Percentiles rank a stretch among this genome's conserved stretches.
Evolutionary conservation across 2,888 invertebrate genomes (phyloP).

Genomic region (Tiphia femorata): DNA sequence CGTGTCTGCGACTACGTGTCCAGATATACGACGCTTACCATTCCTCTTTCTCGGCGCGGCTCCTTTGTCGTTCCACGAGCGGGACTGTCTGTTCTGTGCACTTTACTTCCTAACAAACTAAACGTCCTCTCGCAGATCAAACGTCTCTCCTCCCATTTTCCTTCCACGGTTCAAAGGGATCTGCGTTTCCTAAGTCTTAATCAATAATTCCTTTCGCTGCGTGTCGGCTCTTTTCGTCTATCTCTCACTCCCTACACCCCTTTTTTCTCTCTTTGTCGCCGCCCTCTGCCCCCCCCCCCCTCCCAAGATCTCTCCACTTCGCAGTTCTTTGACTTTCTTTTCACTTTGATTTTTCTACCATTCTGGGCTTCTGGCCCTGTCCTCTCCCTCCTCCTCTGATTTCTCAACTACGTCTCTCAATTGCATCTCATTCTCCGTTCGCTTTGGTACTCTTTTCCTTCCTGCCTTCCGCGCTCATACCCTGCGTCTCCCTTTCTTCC

Average conservation of each 20-base stretch:
- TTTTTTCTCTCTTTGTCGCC: not conserved
- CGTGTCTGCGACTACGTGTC: not conserved
- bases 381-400: no score
- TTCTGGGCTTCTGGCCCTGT: no score
- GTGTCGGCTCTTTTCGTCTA: not conserved
- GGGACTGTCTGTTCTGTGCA: no score
- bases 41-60: not conserved
- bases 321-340: no score
- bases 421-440: no score
- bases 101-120: constrained; percentile 13
- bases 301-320: no score
- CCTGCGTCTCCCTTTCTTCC: no score
- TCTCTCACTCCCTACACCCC: not conserved
- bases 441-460: no score
- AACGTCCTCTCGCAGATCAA: not conserved
- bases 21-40: not conserved
- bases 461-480: no score
- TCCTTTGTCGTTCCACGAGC: constrained; percentile 18
- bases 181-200: not conserved
- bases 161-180: not conserved
- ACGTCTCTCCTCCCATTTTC: not conserved
- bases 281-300: not conserved
- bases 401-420: no score
- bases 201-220: not conserved
- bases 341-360: not conserved